A percentile compares a stretch with the other conserved stretches of the same genome.
Evolutionary conservation across 2,888 invertebrate species (phyloP).

Genomic region (Stictocephala bisonia): DNA sequence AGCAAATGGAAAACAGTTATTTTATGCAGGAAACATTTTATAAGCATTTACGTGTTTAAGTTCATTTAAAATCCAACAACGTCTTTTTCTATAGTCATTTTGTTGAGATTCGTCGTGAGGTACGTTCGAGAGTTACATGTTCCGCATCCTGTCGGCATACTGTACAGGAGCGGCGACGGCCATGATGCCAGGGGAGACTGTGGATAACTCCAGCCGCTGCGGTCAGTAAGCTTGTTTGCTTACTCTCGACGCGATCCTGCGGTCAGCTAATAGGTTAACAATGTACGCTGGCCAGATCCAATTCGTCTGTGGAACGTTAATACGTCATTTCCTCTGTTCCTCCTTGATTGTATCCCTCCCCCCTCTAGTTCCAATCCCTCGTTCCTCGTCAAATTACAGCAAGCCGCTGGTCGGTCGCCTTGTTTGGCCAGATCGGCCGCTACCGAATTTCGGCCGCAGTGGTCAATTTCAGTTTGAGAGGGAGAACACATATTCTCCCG

Average conservation of each 20-base stretch:
- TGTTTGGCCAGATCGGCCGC: not conserved
- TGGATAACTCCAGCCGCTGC: not conserved
- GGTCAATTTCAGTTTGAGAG: too few species aligned
- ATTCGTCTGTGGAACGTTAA: slow-evolving; percentile 32
- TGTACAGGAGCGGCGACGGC: not conserved
- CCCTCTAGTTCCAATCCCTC: slow-evolving; percentile 17
- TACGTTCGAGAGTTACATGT: not conserved
- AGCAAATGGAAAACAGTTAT: too few species aligned
- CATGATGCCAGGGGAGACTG: not conserved
- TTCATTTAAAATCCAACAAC: too few species aligned
- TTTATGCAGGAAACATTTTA: too few species aligned
- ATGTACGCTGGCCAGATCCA: slow-evolving; percentile 33
- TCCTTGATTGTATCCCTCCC: slow-evolving; percentile 26
- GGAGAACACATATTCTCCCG: too few species aligned
- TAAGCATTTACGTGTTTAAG: too few species aligned
- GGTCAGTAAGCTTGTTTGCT: not conserved
- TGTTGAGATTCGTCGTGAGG: slow-evolving; percentile 10
- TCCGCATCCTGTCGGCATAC: not conserved
- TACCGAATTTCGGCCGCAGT: slow-evolving; percentile 25
- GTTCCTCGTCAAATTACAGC: slow-evolving; percentile 32
- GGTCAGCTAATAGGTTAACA: slow-evolving; percentile 38
- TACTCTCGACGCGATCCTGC: too few species aligned
- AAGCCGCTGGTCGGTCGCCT: not conserved
- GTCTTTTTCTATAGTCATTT: too few species aligned
- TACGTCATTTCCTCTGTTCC: slow-evolving; percentile 35